Base-by-base conservation (phyloP, 2,797 vertebrate genomes). In the Aldrovandia affinis region DNA sequence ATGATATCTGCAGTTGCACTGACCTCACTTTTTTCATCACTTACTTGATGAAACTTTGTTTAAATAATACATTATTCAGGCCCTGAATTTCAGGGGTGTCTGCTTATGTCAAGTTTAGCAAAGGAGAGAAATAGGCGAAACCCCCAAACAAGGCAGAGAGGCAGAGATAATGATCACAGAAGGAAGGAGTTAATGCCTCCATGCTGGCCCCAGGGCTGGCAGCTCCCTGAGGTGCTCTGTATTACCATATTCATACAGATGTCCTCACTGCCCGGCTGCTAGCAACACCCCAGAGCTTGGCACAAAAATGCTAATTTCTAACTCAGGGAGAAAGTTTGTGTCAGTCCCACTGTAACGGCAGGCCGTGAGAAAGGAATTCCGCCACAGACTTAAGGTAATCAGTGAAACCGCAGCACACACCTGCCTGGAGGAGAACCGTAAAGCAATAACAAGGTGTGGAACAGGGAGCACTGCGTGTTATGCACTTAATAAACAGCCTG, bases 81-180 rank as follows among this genome's bases (percentile, higher is more conserved):
- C n/a, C n/a, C n/a, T n/a, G n/a, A n/a, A n/a, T n/a, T n/a, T n/a
- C n/a, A 47, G 25, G 20, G 8, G 25, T n/a, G 79, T 81, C 79
- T 0, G 54, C 33, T 33, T 59, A 80, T 55, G 78, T 20, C 78
- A 57, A 80, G 28, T 82, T 20, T 10, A 36, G 83, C 83, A 81
- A 83, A 82, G 86, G 85, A 85, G 22, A 59, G 28, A 47, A 50
- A 61, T 86, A 55, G 82, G 70, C 50, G 81, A 50, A 73, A 54
- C 36, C 12, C 50, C 44, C 54, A 25, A 81, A 14, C 28, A 18
- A 30, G 50, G 42, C 68, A 59, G 65, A 77, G 52, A 50, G 79
- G 59, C n/a, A 2, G 30, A 83, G 86, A 86, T 90, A 88, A 92
- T 90, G 88, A 90, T 59, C 42, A 85, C 30, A 77, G 28, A 52